Base-by-base conservation (phyloP, 2,113 vertebrate genomes). In the Chlamydotis undulata region DNA sequence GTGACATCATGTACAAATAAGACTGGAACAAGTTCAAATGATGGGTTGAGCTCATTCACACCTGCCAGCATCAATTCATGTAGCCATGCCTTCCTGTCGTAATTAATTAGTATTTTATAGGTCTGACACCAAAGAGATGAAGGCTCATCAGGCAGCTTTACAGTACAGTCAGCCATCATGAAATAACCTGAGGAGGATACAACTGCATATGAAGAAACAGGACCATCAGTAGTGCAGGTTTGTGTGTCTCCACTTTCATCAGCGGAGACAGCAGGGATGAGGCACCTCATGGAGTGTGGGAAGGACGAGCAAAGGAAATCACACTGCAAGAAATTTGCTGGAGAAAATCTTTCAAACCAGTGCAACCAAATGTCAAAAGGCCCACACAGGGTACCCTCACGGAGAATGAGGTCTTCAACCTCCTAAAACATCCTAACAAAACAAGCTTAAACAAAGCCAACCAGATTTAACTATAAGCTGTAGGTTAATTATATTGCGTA, bases 151-250 rank as follows among this genome's bases (percentile, higher is more conserved):
- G 37, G 59, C 29, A 89, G 53, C 26, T 83, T 56, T 64, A 41
- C 26, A 65, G 78, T 31, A 25, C 33, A 53, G 49, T 9, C 56
- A 87, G 39, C 22, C 29, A 14, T 60, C 35, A 14, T 13, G 21
- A 68, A 68, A 53, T 15, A 76, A 35, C 28, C 61, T 37, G 29
- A 12, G 31, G 29, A 86, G 3, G 50, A 57, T 33, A 57, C 21
- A 49, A 65, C 7, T 4, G 4, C 0, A 0, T 28, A n/a, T 49
- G 63, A 82, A 76, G 56, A 73, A 76, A 73, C 0, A 0, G 50
- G 45, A 64, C 45, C 31, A 35, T 7, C 14, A 57, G 45, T 19
- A 61, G 37, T 2, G 26, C 64, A 85, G 43, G 15, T 78, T 39
- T 76, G 31, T 52, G 49, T 10, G 41, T 25, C 47, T 43, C 47